phyloP scores from a whole-genome alignment of 2,888 invertebrate genomes.

The Amphimallon solstitiale region DNA sequence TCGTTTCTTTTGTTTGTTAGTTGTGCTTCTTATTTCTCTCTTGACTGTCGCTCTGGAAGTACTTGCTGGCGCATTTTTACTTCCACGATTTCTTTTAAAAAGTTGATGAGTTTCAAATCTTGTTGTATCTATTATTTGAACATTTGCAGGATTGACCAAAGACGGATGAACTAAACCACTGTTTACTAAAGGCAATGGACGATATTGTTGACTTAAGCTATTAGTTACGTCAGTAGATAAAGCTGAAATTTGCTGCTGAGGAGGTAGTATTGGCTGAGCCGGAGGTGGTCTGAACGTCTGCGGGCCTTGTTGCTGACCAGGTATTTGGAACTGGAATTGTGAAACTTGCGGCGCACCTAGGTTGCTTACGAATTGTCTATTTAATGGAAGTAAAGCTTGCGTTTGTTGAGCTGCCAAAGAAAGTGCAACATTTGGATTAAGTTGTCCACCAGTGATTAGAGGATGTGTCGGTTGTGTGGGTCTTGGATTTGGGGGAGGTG shows the following conservation, averaged over 20 bases:
- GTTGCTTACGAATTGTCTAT: constrained; percentile 70
- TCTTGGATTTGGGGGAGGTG: constrained; percentile 68
- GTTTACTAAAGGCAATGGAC: constrained; percentile 47
- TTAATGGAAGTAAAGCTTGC: constrained; percentile 55
- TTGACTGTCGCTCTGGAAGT: constrained; percentile 42
- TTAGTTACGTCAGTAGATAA: constrained; percentile 52
- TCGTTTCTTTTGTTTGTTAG: constrained; percentile 71
- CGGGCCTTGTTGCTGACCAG: constrained; percentile 35
- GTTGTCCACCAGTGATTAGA: constrained; percentile 71
- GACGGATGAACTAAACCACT: constrained; percentile 60
- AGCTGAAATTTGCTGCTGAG: constrained; percentile 42
- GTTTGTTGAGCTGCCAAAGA: constrained; percentile 62
- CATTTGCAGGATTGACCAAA: constrained; percentile 69
- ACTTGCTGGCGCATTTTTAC: constrained; percentile 25
- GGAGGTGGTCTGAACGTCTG: constrained; percentile 41
- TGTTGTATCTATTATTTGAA: constrained; percentile 70
- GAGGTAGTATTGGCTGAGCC: constrained; percentile 32
- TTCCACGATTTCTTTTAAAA: constrained; percentile 62
- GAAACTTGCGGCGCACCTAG: constrained; percentile 52
- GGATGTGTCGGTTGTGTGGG: constrained; percentile 66
- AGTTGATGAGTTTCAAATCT: constrained; percentile 63
- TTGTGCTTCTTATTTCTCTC: constrained; percentile 42
- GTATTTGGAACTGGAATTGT: constrained; percentile 27
- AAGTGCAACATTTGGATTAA: constrained; percentile 69
- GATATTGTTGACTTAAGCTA: constrained; percentile 47